A percentile compares a stretch with the other conserved stretches of the same genome.
Evolutionary conservation across 2,113 vertebrate genomes (phyloP).

Genomic region (Diadophis punctatus): DNA sequence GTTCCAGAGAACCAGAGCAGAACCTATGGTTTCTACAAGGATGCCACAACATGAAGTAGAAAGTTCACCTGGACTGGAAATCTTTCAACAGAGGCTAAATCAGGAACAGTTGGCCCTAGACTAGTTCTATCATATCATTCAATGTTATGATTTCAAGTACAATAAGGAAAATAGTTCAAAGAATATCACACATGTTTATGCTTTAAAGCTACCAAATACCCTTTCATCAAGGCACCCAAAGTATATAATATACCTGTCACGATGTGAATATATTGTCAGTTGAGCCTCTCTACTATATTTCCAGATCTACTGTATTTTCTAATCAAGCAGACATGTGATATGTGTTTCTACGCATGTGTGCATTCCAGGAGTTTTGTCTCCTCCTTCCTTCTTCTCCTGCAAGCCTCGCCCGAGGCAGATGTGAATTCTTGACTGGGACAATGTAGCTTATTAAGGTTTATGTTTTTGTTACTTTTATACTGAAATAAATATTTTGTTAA

Average conservation of each 20-base stretch:
- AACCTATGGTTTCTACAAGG: background rate
- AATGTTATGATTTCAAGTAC: background rate
- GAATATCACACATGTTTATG: background rate
- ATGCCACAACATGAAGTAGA: background rate
- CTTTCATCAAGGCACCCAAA: background rate
- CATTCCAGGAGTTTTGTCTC: no score
- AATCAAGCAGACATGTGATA: no score
- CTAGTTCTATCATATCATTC: background rate
- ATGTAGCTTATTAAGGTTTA: no score
- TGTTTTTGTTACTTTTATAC: no score
- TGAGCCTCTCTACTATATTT: no score
- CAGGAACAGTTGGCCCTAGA: background rate
- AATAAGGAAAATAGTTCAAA: background rate
- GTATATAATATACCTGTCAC: background rate
- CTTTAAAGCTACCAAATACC: background rate
- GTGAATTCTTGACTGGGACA: no score
- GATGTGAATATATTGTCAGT: no score
- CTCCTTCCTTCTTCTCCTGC: no score
- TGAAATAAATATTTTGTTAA: no score
- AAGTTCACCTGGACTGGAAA: background rate
- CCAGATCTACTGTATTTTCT: no score
- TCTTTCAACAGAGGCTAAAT: background rate
- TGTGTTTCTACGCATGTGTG: no score
- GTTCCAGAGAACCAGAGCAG: background rate
- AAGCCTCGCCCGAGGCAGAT: no score